These are phyloP conservation scores for Callinectes sapidus DNA, from an alignment of 2,888 invertebrate species.

Conservation along the genomic window DNA sequence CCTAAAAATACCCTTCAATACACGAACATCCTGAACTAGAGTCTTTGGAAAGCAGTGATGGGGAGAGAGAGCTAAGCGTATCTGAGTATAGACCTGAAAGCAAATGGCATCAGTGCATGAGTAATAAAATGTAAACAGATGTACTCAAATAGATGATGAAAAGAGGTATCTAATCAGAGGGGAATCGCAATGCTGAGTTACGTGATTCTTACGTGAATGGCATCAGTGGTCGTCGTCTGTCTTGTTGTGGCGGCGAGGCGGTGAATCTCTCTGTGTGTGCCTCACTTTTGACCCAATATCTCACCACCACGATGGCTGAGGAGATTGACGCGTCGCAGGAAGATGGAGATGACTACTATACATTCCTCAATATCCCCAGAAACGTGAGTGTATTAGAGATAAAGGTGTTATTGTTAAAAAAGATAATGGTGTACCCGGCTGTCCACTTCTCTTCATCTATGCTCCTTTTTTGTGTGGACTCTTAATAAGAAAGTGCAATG, in stretches of 20 bases:
- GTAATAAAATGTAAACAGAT: too few species aligned
- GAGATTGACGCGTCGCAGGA: constrained; percentile 59
- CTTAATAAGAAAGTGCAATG: background rate
- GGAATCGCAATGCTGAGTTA: background rate
- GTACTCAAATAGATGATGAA: background rate
- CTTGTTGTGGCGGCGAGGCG: background rate
- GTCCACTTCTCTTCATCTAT: background rate
- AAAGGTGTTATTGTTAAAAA: constrained; percentile 57
- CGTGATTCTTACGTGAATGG: background rate
- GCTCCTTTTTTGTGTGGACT: too few species aligned
- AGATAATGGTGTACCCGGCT: background rate
- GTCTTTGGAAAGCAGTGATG: too few species aligned
- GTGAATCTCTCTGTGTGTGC: background rate
- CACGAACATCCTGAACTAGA: too few species aligned
- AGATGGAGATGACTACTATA: constrained; percentile 83
- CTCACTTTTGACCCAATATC: background rate
- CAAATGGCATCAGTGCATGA: too few species aligned
- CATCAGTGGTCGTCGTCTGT: background rate
- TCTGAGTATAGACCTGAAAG: too few species aligned
- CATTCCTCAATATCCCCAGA: constrained; percentile 89
- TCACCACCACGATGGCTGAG: constrained; percentile 54
- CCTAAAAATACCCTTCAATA: too few species aligned
- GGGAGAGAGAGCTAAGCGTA: too few species aligned
- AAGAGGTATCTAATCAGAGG: background rate
- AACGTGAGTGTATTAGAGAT: constrained; percentile 81